Base-by-base conservation (phyloP, 2,797 vertebrate species). In the Trachops cirrhosus region DNA sequence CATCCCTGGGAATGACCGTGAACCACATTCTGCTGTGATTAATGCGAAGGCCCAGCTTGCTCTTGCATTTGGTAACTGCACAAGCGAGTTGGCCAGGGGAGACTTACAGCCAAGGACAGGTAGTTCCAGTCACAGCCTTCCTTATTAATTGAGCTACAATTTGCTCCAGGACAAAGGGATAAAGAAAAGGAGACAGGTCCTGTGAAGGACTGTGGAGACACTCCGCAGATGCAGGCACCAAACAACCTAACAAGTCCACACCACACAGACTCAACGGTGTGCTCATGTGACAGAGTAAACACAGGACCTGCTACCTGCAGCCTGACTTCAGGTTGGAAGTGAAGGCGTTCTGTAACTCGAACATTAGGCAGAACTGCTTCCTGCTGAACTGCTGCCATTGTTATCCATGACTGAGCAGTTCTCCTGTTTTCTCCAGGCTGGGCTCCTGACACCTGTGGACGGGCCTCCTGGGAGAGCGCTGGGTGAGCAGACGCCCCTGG, bases 231-330 rank as follows among this genome's bases (percentile, higher is more conserved):
- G 16, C 22, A 50, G 71, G 21, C 5, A 26, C 3, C 2, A 19
- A 62, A 14, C 6, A 14, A 75, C 0, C 10, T 4, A 32, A 62
- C 0, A 41, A 34, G 39, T 5, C 11, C 0, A 15, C 3, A 19
- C 37, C 12, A 10, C 2, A 0, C 6, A 4, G 68, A 12, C 50
- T 6, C 0, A 4, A 16, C 0, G 1, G 54, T 0, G 3, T 3
- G 2, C 4, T n/a, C 32, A 18, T 1, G 32, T 21, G 2, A 19
- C 6, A 26, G 29, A 21, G 29, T 10, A 21, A 5, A 22, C 19
- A 7, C 32, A 37, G 4, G 29, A 26, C 22, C 12, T 11, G 4
- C n/a, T 5, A 18, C 21, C 62, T n/a, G 48, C 37, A 11, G 71
- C 37, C 80, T 18, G 67, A 12, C 26, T 9, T 12, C 2, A 22